Percentiles rank a stretch among this genome's conserved stretches.
These are phyloP conservation scores for Mesocricetus auratus DNA, from an alignment of 2,113 vertebrate species.

Conservation along the genomic window DNA sequence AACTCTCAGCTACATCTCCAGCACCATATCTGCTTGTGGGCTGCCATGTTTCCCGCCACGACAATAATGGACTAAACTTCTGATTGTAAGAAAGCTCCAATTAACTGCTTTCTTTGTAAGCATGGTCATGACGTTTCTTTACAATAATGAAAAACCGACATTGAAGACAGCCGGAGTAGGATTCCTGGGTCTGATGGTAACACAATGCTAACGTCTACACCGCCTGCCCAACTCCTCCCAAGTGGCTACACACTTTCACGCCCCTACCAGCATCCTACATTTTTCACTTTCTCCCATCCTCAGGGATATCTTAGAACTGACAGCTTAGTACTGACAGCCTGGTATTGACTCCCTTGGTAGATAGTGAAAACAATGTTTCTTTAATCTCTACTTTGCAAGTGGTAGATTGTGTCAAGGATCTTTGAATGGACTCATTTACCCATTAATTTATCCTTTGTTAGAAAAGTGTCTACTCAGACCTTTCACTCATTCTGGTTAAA, in stretches of 20 bases:
- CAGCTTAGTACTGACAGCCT: background rate
- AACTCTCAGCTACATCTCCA: background rate
- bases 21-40: background rate
- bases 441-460: background rate
- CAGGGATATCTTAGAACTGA: background rate
- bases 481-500: slow-evolving; percentile 35
- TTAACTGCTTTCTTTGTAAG: background rate
- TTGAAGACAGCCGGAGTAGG: background rate
- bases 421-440: background rate
- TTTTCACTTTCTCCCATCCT: background rate
- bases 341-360: no score
- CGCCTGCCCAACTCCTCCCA: background rate
- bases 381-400: background rate
- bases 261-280: background rate
- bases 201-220: background rate
- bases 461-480: background rate
- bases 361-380: background rate
- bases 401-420: background rate
- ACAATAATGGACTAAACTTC: background rate
- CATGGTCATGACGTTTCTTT: background rate
- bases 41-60: background rate
- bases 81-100: background rate
- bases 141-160: background rate
- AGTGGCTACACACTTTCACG: background rate
- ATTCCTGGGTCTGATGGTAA: background rate